Evolutionary conservation across 2,797 vertebrate species (phyloP).

Genomic region (Carduelis carduelis): DNA sequence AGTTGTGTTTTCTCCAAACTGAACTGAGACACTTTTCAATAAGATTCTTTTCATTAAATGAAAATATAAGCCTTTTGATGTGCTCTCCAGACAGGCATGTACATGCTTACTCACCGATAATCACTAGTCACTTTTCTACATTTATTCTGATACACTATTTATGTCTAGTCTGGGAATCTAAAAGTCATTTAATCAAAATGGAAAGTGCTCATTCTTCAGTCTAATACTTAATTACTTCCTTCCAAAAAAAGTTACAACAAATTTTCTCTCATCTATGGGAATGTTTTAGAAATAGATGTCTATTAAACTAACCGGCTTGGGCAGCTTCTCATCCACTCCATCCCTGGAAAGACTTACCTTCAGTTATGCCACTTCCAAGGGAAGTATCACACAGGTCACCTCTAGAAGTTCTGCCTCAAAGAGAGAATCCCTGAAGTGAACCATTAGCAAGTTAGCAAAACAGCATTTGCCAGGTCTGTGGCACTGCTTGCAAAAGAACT

Average conservation of each 20-base stretch:
- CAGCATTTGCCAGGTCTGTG: neutral
- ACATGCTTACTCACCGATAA: neutral
- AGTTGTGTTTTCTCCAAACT: neutral
- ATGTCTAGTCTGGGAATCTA: neutral
- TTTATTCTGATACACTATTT: neutral
- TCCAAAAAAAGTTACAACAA: neutral
- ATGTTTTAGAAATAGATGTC: neutral
- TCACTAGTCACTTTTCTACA: neutral
- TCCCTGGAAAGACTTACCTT: neutral
- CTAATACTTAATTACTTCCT: conserved; percentile 11
- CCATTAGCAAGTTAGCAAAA: neutral
- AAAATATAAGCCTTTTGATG: neutral
- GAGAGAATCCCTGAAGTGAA: neutral
- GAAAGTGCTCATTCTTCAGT: neutral
- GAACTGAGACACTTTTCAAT: neutral
- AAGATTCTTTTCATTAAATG: neutral
- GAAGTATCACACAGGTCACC: neutral
- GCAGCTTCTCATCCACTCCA: neutral
- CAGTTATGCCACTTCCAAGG: neutral
- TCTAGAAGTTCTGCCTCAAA: conserved; percentile 6
- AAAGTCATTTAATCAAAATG: neutral
- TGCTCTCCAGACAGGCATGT: neutral
- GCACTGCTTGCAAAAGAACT: neutral
- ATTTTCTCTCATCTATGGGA: neutral
- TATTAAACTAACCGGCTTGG: neutral